phyloP scores from a whole-genome alignment of 2,797 vertebrate species.

The Rhincodon typus region DNA sequence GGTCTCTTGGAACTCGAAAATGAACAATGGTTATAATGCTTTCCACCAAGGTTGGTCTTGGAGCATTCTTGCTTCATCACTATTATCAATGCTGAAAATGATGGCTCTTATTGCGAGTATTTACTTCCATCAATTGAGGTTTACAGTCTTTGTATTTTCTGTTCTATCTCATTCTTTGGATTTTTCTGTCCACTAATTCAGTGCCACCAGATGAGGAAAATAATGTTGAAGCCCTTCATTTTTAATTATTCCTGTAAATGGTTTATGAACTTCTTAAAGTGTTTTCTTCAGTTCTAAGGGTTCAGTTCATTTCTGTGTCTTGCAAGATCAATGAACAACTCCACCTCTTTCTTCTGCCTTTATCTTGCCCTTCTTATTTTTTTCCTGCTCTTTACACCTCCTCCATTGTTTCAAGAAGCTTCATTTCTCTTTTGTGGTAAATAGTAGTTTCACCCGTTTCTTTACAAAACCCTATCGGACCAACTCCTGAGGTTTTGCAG shows the following conservation, averaged over 20 bases:
- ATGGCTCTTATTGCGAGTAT: background rate
- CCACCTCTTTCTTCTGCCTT: background rate
- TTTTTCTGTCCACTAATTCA: background rate
- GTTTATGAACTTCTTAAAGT: background rate
- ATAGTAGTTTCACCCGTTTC: background rate
- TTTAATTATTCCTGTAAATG: background rate
- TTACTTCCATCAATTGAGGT: background rate
- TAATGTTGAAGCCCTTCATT: background rate
- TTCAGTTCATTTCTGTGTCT: background rate
- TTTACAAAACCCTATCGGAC: background rate
- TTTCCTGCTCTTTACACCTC: background rate
- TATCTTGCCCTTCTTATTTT: background rate
- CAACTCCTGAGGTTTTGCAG: background rate
- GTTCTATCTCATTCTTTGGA: background rate
- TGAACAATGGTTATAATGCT: background rate
- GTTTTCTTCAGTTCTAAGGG: background rate
- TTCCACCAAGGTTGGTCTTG: background rate
- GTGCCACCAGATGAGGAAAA: background rate
- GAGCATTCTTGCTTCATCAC: background rate
- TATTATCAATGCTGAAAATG: background rate
- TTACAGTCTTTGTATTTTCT: background rate
- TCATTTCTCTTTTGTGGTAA: background rate
- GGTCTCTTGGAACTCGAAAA: background rate
- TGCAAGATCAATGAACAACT: background rate
- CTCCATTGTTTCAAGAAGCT: background rate